A percentile compares a stretch with the other conserved stretches of the same genome.
These are phyloP conservation scores for Ochotona princeps DNA, from an alignment of 2,113 vertebrate genomes.

Conservation along the genomic window DNA sequence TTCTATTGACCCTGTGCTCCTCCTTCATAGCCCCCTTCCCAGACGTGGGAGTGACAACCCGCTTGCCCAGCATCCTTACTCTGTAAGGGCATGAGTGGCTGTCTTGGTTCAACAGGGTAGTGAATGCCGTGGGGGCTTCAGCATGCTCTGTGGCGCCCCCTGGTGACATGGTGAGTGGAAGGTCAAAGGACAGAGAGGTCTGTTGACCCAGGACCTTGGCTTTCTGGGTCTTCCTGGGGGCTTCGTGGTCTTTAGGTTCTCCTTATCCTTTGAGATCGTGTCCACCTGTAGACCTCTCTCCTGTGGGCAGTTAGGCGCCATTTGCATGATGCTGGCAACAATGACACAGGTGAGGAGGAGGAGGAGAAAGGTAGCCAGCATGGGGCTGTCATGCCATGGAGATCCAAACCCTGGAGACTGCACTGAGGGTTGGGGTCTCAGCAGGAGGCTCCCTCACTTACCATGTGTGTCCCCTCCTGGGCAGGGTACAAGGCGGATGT, in stretches of 20 bases:
- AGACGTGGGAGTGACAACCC: not conserved
- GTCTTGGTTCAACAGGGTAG: not conserved
- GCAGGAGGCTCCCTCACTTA: not conserved
- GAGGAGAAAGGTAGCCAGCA: accelerated
- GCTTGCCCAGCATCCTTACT: no score
- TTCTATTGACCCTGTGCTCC: not conserved
- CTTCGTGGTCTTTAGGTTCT: not conserved
- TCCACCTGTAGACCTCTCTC: not conserved
- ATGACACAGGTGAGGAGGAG: no score
- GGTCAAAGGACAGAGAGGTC: not conserved
- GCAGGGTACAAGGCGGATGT: conserved; percentile 85
- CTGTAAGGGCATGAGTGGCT: not conserved
- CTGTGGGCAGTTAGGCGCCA: no score
- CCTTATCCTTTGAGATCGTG: not conserved
- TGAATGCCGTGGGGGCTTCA: not conserved
- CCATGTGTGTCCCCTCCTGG: conserved; percentile 15
- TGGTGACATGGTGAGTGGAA: not conserved
- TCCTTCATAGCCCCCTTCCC: not conserved
- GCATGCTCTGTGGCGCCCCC: not conserved
- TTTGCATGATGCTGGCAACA: not conserved
- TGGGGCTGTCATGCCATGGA: not conserved
- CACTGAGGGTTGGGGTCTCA: no score
- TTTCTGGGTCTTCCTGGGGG: not conserved
- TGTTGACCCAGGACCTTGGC: not conserved
- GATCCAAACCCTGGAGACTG: no score